Evolutionary conservation across 2,888 invertebrate genomes (phyloP), one percentile per base, ranked within the genome.

Genomic region (Theristus sp.): DNA sequence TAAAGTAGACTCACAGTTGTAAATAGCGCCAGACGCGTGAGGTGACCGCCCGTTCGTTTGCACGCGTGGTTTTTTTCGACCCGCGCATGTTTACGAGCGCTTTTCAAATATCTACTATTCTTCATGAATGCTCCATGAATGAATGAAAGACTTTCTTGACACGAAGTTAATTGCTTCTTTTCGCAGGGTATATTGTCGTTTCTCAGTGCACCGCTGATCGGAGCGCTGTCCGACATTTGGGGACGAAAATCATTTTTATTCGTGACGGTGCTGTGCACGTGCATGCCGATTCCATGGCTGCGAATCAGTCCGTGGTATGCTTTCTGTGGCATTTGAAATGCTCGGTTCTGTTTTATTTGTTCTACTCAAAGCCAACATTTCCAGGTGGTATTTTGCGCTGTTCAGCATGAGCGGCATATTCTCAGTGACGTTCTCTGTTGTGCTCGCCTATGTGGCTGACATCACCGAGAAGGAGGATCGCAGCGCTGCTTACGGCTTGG

Each of bases 361-460:
- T 59, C 2, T 58, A 3, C 17, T 30, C 20, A 17, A 6, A 58
- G 3, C n/a, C 20, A 24, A 2, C 25, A 56, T 46, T 67, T 67
- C 31, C 70, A 82, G 82, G 81, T 94, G 91, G 91, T 98, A 96
- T 78, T 98, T 98, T 79, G 91, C 94, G 62, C 88, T 96, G 86
- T 89, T 96, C 79, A 91, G 91, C 74, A 89, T 98, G 76, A 93
- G 91, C 69, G 98, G 98, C 64, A 86, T 96, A 67, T 98, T 98
- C 79, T 90, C 96, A 60, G 98, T 98, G 66, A 98, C 98, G 57
- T 98, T 98, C 80, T 93, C 93, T 69, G 94, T 98, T 61, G 94
- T 98, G 61, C 93, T 98, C 79, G 98, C 98, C 58, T 99, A 98
- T 79, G 98, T 98, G 65, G 96, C 98, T 52, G 98, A 98, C 79